phyloP scores from a whole-genome alignment of 2,797 vertebrate genomes.

The Bradypus variegatus region DNA sequence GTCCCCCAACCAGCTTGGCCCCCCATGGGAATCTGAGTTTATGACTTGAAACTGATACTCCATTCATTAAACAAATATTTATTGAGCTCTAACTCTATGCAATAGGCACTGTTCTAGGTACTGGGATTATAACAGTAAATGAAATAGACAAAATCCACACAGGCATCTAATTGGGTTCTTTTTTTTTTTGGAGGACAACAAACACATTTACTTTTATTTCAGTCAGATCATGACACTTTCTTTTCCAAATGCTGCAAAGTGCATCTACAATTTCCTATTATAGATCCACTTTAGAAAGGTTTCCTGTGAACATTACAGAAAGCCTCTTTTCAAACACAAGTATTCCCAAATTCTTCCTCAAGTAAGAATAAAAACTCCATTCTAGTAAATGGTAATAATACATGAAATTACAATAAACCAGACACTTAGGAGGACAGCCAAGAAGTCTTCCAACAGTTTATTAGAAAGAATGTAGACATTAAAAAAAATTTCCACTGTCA shows the following conservation, averaged over 20 bases:
- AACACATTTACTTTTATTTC: slow-evolving; percentile 69
- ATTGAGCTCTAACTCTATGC: neutral
- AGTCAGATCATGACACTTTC: slow-evolving; percentile 68
- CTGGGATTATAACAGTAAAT: neutral
- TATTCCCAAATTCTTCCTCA: slow-evolving; percentile 56
- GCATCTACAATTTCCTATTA: too few relatives aligned
- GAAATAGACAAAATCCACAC: neutral
- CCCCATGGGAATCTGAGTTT: neutral
- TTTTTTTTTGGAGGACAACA: slow-evolving; percentile 69
- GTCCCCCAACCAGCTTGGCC: neutral
- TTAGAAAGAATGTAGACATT: slow-evolving; percentile 98
- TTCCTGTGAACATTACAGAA: slow-evolving; percentile 65
- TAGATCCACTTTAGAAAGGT: slow-evolving; percentile 61
- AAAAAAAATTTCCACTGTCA: too few relatives aligned
- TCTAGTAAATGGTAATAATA: slow-evolving; percentile 64
- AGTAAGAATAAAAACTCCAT: too few relatives aligned
- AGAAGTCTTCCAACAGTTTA: slow-evolving; percentile 90
- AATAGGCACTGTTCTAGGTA: neutral
- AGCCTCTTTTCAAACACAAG: slow-evolving; percentile 15
- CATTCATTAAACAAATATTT: neutral
- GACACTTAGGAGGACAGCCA: slow-evolving; percentile 70
- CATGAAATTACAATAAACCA: slow-evolving; percentile 69
- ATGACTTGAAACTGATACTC: neutral
- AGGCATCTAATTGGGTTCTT: neutral
- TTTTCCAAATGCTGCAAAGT: slow-evolving; percentile 64